Percentiles rank a stretch among this genome's conserved stretches.
phyloP scores from a whole-genome alignment of 2,113 vertebrate genomes.

The Phalacrocorax brasilianus region DNA sequence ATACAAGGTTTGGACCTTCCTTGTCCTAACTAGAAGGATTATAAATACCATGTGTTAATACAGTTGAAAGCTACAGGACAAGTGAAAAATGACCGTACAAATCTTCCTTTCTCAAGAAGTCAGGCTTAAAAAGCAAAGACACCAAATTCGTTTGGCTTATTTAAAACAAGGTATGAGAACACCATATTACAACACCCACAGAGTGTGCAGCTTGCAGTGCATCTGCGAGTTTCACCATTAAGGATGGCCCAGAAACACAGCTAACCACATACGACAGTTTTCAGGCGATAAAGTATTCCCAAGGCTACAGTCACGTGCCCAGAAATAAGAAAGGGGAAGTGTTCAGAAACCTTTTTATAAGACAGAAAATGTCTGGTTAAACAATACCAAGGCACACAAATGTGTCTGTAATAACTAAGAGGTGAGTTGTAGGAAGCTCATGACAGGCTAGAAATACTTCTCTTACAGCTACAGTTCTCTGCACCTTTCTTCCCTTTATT shows the following conservation, averaged over 20 bases:
- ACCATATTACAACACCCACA: not conserved
- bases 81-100: not conserved
- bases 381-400: not conserved
- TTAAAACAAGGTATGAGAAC: not conserved
- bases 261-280: not conserved
- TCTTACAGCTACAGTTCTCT: not conserved
- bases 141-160: not conserved
- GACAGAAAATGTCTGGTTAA: not conserved
- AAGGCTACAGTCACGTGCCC: not conserved
- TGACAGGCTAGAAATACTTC: not conserved
- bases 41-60: not conserved
- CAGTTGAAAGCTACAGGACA: not conserved
- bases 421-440: not conserved
- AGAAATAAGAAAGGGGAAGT: constrained; percentile 35
- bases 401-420: not conserved
- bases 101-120: not conserved
- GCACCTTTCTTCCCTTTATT: not conserved
- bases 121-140: not conserved
- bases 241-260: not conserved
- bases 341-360: not conserved
- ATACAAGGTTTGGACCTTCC: not conserved
- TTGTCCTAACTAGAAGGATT: not conserved
- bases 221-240: not conserved
- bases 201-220: not conserved
- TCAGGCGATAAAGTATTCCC: not conserved